phyloP scores from a whole-genome alignment of 2,888 invertebrate genomes.

The Diadegma fenestrale region DNA sequence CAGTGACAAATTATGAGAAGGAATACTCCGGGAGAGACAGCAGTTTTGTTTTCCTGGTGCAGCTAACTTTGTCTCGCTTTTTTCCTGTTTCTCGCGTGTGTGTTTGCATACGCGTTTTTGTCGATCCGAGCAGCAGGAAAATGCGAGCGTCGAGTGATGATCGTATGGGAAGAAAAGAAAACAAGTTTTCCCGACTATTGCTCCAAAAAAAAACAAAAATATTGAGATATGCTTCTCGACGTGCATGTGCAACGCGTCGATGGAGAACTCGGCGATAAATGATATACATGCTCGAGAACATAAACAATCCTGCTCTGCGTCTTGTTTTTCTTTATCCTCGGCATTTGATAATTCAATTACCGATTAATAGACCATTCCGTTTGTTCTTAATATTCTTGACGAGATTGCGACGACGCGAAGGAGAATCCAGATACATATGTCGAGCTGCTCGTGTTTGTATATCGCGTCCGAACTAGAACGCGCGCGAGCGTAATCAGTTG shows the following conservation, averaged over 20 bases:
- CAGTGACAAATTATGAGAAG: slow-evolving; percentile 22
- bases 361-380: background rate
- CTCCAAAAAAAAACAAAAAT: slow-evolving; percentile 28
- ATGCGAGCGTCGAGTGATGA: slow-evolving; percentile 26
- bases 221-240: background rate
- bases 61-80: slow-evolving; percentile 17
- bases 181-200: slow-evolving; percentile 33
- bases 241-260: background rate
- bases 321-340: background rate
- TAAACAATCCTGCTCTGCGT: background rate
- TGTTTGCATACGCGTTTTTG: slow-evolving; percentile 8
- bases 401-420: slow-evolving; percentile 44
- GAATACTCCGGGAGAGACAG: background rate
- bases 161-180: slow-evolving; percentile 48
- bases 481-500: slow-evolving; percentile 62
- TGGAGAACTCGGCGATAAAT: background rate
- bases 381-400: slow-evolving; percentile 26
- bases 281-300: background rate
- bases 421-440: background rate
- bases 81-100: background rate
- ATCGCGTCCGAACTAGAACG: slow-evolving; percentile 49
- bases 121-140: background rate
- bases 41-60: slow-evolving; percentile 30
- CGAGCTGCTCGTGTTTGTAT: background rate
- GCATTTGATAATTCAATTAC: background rate